A percentile compares a stretch with the other conserved stretches of the same genome.
Evolutionary conservation across 1,140 invertebrate genomes (phyloP).

Genomic region (Leptonema lineaticorne): DNA sequence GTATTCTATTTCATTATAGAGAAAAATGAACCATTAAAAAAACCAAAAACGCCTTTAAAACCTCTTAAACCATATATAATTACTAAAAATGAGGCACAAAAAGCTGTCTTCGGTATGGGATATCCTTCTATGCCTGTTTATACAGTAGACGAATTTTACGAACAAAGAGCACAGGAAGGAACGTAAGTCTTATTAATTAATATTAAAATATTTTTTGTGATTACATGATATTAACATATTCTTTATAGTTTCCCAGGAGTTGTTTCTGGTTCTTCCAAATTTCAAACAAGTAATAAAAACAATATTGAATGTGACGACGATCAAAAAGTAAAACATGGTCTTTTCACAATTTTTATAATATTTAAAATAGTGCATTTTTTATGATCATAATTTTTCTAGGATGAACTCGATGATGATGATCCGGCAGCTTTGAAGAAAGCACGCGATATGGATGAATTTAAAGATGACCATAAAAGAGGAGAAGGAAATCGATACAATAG

Average conservation of each 20-base stretch:
- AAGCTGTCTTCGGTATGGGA: constrained; percentile 90
- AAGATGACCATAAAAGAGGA: constrained; percentile 84
- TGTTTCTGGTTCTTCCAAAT: not conserved
- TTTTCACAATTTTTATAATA: not conserved
- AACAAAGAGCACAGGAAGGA: constrained; percentile 80
- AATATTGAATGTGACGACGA: not conserved
- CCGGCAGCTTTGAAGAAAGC: constrained; percentile 65
- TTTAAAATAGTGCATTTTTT: not conserved
- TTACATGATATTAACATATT: too few species aligned
- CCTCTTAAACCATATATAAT: constrained; percentile 91
- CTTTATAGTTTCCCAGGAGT: too few species aligned
- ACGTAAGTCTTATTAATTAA: too few species aligned
- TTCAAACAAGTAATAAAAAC: not conserved
- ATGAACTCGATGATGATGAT: constrained; percentile 76
- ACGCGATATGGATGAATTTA: constrained; percentile 86
- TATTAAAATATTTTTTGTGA: too few species aligned
- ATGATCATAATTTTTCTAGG: constrained; percentile 45
- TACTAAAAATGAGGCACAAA: constrained; percentile 85
- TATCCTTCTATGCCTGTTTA: constrained; percentile 91
- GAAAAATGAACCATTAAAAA: constrained; percentile 26
- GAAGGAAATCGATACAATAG: constrained; percentile 87
- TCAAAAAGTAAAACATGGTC: not conserved
- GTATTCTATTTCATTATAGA: constrained; percentile 19
- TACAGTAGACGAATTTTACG: constrained; percentile 95
- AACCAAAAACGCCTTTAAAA: constrained; percentile 41